Conservation (phyloP, 2,888 invertebrate species). For the Iphiclides podalirius region DNA sequence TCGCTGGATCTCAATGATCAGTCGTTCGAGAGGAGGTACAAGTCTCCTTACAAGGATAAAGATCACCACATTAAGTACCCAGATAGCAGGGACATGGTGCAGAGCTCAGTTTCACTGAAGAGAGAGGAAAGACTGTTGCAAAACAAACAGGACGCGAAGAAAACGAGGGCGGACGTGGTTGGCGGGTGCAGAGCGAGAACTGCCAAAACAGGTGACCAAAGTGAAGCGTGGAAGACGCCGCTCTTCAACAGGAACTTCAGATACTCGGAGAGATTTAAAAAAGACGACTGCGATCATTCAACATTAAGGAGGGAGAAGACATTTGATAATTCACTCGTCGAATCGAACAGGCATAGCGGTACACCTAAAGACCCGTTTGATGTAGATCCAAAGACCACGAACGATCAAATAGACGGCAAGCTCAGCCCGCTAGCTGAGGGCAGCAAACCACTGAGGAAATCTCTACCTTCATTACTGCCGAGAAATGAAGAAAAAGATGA, state of each 20-base stretch:
- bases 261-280: conserved; percentile 72
- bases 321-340: conserved; percentile 66
- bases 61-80: conserved; percentile 68
- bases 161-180: conserved; percentile 71
- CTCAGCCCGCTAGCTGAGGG: conserved; percentile 52
- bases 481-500: conserved; percentile 78
- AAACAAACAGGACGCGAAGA: conserved; percentile 70
- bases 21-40: conserved; percentile 67
- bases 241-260: conserved; percentile 70
- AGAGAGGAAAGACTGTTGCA: conserved; percentile 74
- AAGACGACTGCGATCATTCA: conserved; percentile 58
- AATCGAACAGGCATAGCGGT: conserved; percentile 56
- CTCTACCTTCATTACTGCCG: conserved; percentile 75
- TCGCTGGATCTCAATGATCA: conserved; percentile 59
- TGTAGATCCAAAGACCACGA: conserved; percentile 53
- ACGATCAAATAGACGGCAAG: too few species aligned
- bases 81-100: conserved; percentile 65
- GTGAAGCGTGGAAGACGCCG: conserved; percentile 72
- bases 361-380: conserved; percentile 58
- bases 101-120: conserved; percentile 62
- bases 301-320: conserved; percentile 72
- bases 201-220: conserved; percentile 62
- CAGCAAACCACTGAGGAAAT: conserved; percentile 72
- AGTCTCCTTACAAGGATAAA: conserved; percentile 67
- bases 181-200: conserved; percentile 73